Base-by-base conservation (phyloP, 2,888 invertebrate species). In the Panopea generosa region DNA sequence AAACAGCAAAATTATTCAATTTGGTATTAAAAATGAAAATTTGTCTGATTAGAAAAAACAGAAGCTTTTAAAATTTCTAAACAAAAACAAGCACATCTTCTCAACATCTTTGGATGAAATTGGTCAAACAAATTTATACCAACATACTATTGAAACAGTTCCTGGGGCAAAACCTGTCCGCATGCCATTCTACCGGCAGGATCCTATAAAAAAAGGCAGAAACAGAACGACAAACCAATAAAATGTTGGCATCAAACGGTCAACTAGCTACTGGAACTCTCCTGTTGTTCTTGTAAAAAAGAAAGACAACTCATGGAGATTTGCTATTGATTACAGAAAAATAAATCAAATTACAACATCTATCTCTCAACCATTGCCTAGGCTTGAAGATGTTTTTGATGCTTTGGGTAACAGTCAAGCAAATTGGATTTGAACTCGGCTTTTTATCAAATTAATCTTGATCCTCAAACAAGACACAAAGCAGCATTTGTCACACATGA, bases 111-210 rank as follows among this genome's bases (percentile, higher is more conserved):
- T n/a, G n/a, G n/a, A n/a, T n/a, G n/a, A n/a, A n/a, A n/a, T n/a
- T n/a, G n/a, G n/a, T n/a, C n/a, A n/a, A n/a, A n/a, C n/a, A n/a
- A n/a, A n/a, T n/a, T n/a, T n/a, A n/a, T n/a, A n/a, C n/a, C n/a
- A n/a, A n/a, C n/a, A n/a, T n/a, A n/a, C n/a, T n/a, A n/a, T n/a
- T n/a, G n/a, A n/a, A n/a, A n/a, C n/a, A n/a, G n/a, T n/a, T n/a
- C n/a, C n/a, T n/a, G n/a, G n/a, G n/a, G n/a, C n/a, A 18, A 45
- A 24, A 24, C 74, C 77, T 33, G 71, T 71, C 9, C 55, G 66
- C 61, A 18, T 69, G 73, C 18, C 33, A 24, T 20, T 71, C 77
- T 33, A 68, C 69, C 9, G 49, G 55, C 11, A 38, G 43, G 27
- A 16, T n/a, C n/a, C n/a, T 11, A 14, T 69, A 2, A n/a, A n/a